These are phyloP conservation scores for Moxostoma hubbsi DNA, from an alignment of 2,797 vertebrate species.

Conservation along the genomic window DNA sequence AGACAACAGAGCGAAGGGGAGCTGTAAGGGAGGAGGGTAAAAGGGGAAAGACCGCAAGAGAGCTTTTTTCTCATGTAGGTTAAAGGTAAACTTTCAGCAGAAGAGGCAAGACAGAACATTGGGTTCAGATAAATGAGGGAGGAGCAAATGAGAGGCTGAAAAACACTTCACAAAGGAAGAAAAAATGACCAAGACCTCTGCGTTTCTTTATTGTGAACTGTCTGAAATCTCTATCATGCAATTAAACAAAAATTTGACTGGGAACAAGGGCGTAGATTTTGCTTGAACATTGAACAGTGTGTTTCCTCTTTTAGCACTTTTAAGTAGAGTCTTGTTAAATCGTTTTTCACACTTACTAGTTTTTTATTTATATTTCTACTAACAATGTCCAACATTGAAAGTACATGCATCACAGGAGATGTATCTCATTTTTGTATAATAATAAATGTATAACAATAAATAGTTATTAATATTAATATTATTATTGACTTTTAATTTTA, in stretches of 20 bases:
- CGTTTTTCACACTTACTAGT: too few relatives aligned
- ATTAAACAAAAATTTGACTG: not conserved
- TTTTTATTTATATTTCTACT: too few relatives aligned
- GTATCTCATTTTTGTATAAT: too few relatives aligned
- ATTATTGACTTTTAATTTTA: too few relatives aligned
- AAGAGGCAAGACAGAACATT: slow-evolving; percentile 41
- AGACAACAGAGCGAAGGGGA: slow-evolving; percentile 58
- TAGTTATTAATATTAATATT: too few relatives aligned
- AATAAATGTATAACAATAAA: too few relatives aligned
- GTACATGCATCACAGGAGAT: too few relatives aligned
- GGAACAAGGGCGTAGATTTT: too few relatives aligned
- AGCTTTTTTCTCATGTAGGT: slow-evolving; percentile 58
- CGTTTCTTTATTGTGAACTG: not conserved
- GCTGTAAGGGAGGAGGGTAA: slow-evolving; percentile 58
- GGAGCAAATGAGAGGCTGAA: slow-evolving; percentile 15
- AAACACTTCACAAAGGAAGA: slow-evolving; percentile 30
- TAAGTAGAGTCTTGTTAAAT: too few relatives aligned
- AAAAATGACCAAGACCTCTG: slow-evolving; percentile 25
- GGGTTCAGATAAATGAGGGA: slow-evolving; percentile 1
- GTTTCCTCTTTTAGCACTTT: too few relatives aligned
- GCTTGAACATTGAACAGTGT: too few relatives aligned
- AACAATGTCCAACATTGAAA: too few relatives aligned
- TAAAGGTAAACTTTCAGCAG: slow-evolving; percentile 66
- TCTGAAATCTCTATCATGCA: not conserved
- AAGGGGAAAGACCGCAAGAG: slow-evolving; percentile 4